These are phyloP conservation scores for Leucoraja erinaceus DNA, from an alignment of 2,113 vertebrate species.

Conservation along the genomic window DNA sequence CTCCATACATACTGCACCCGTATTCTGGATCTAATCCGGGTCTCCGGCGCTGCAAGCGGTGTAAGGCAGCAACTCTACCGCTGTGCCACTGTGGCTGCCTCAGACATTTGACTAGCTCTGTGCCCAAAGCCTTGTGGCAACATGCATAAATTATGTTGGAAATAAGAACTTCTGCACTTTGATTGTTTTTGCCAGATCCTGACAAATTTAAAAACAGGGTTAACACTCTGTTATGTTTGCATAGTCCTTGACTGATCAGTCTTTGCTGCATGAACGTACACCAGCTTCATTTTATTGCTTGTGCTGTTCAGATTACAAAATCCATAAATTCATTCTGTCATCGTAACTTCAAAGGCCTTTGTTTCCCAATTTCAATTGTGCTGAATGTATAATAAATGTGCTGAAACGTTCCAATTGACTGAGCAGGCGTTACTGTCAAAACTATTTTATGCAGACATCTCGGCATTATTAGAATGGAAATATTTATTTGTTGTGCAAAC, in stretches of 20 bases:
- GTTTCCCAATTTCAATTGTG: background rate
- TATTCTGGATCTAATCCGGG: no score
- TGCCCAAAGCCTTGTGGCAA: background rate
- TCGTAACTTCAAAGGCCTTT: background rate
- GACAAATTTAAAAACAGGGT: background rate
- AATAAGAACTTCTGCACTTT: constrained; percentile 4
- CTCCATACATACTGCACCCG: no score
- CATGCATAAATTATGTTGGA: background rate
- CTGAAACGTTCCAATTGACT: background rate
- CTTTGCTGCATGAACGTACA: background rate
- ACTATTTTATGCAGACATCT: background rate
- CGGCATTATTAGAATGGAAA: background rate
- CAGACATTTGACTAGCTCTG: no score
- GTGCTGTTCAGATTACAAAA: constrained; percentile 16
- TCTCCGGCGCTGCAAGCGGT: no score
- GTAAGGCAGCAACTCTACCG: no score
- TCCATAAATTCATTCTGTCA: constrained; percentile 5
- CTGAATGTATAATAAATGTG: background rate
- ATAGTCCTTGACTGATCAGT: constrained; percentile 3
- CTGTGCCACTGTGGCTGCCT: no score
- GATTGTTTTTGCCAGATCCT: background rate
- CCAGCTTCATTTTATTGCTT: background rate
- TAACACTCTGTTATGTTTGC: background rate
- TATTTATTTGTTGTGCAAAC: background rate
- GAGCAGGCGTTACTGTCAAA: background rate